These are phyloP conservation scores for Atherinosoma microstoma DNA, from an alignment of 2,797 vertebrate genomes.

Conservation along the genomic window DNA sequence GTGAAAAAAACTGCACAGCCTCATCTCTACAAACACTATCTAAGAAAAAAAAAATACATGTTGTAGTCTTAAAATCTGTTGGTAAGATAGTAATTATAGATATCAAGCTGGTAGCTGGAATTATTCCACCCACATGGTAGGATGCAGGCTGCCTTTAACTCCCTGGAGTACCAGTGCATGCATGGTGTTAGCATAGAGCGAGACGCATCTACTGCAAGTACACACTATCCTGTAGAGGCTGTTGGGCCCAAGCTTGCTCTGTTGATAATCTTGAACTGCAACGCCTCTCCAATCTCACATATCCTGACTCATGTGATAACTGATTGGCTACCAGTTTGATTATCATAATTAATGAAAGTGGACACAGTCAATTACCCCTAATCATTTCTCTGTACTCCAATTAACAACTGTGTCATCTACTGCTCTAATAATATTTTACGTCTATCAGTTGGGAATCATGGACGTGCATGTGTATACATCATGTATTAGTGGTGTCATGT, in stretches of 20 bases:
- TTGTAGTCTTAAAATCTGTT: slow-evolving; percentile 56
- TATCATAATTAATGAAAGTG: slow-evolving; percentile 56
- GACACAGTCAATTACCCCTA: slow-evolving; percentile 56
- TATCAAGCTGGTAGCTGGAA: slow-evolving; percentile 58
- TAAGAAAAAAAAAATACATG: slow-evolving; percentile 47
- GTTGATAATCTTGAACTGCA: slow-evolving; percentile 29
- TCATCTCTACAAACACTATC: slow-evolving; percentile 39
- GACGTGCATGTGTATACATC: slow-evolving; percentile 15
- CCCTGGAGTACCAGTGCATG: slow-evolving; percentile 42
- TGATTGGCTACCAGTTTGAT: slow-evolving; percentile 56
- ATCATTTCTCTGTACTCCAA: slow-evolving; percentile 55
- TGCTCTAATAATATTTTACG: slow-evolving; percentile 45
- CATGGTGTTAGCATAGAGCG: slow-evolving; percentile 47
- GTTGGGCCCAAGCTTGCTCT: slow-evolving; percentile 15
- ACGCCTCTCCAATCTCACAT: slow-evolving; percentile 15
- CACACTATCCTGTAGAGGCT: slow-evolving; percentile 16
- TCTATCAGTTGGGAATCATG: slow-evolving; percentile 36
- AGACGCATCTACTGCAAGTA: slow-evolving; percentile 36
- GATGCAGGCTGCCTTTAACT: slow-evolving; percentile 31
- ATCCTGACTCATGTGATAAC: slow-evolving; percentile 24
- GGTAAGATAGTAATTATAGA: slow-evolving; percentile 64
- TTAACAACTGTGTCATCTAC: slow-evolving; percentile 48
- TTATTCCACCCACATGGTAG: slow-evolving; percentile 51
- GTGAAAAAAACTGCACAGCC: slow-evolving; percentile 61
- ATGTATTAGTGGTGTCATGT: slow-evolving; percentile 14